Conservation (phyloP, 2,797 vertebrate species). For the Coranthus polyacanthus region DNA sequence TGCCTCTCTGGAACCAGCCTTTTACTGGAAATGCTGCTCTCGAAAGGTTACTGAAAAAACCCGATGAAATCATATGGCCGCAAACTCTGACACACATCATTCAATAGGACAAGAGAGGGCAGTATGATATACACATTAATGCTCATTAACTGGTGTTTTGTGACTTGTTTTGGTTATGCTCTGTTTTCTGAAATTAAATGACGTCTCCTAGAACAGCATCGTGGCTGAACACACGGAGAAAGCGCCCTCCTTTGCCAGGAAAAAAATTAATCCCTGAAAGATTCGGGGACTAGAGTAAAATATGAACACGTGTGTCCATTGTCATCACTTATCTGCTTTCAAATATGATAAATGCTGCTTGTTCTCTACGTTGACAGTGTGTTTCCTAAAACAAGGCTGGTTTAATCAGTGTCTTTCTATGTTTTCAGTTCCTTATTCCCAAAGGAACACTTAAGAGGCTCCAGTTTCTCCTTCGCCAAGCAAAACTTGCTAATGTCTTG, state of each 20-base stretch:
- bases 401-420: background rate
- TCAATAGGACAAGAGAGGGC: background rate
- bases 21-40: slow-evolving; percentile 14
- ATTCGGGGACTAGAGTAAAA: no score
- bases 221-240: no score
- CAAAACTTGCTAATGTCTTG: slow-evolving; percentile 1
- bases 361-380: no score
- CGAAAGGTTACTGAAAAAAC: background rate
- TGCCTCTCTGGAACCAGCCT: background rate
- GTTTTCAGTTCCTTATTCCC: slow-evolving; percentile 32
- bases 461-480: background rate
- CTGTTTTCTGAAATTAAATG: no score
- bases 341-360: no score
- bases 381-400: background rate
- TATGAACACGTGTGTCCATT: no score
- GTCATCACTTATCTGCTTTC: no score
- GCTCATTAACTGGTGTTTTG: no score
- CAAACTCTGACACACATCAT: background rate
- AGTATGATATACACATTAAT: background rate
- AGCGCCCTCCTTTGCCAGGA: no score
- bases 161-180: no score
- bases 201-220: no score
- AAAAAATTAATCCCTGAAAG: no score
- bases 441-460: background rate
- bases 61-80: background rate